Conservation (phyloP, 2,888 invertebrate species). For the Stratiomys singularior region DNA sequence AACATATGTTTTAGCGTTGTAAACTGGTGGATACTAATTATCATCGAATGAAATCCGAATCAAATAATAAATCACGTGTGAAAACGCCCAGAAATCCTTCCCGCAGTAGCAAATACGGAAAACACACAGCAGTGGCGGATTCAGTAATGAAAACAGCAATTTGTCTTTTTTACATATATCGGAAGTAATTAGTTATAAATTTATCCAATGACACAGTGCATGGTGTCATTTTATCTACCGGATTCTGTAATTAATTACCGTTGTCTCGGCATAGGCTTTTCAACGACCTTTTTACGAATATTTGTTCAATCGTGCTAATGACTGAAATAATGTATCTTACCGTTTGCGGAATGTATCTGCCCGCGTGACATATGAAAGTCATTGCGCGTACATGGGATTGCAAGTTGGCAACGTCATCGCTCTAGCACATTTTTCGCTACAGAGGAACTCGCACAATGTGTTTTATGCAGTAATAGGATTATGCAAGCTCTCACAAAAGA, state of each 20-base stretch:
- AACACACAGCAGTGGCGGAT: background rate
- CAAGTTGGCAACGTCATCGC: background rate
- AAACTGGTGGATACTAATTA: background rate
- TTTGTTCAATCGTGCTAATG: no score
- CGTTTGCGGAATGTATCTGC: no score
- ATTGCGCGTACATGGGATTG: no score
- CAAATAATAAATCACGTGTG: conserved; percentile 4
- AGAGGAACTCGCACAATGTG: background rate
- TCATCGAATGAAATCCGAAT: background rate
- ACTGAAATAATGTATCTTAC: no score
- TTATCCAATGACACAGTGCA: conserved; percentile 2
- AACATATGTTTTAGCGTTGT: background rate
- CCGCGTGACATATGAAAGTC: no score
- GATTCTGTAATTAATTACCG: conserved; percentile 17
- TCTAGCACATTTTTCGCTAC: background rate
- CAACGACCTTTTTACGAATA: no score
- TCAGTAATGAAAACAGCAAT: background rate
- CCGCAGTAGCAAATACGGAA: background rate
- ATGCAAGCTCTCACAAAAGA: no score
- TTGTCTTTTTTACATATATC: background rate
- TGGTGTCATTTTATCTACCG: conserved; percentile 21
- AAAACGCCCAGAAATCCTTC: background rate
- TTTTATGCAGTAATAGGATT: no score
- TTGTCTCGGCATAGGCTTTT: background rate
- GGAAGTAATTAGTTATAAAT: conserved; percentile 9